Conservation (phyloP, 2,797 vertebrate species). For the Euphonia xanthogaster region DNA sequence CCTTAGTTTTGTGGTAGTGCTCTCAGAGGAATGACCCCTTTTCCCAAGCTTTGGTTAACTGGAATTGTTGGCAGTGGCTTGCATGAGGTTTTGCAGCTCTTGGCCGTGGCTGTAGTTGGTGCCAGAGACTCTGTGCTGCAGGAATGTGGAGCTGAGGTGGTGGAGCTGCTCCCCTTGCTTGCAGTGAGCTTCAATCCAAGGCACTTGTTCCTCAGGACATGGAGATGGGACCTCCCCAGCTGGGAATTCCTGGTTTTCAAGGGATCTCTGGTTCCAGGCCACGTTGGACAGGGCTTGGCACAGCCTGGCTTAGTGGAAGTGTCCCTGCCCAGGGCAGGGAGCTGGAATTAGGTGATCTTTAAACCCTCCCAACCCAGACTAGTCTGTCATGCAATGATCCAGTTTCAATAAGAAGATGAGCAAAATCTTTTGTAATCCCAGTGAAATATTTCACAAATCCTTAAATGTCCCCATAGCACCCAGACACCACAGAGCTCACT, state of each 20-base stretch:
- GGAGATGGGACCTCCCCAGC: not conserved
- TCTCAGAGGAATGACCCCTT: not conserved
- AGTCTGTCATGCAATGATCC: fast-evolving
- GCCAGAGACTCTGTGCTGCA: fast-evolving
- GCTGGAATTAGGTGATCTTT: not conserved
- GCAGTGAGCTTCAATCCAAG: not conserved
- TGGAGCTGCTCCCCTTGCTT: not conserved
- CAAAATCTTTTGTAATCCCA: not conserved
- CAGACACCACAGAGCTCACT: not conserved
- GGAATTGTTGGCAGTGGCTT: not conserved
- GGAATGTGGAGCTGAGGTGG: not conserved
- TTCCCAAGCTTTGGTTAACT: not conserved
- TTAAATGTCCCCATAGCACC: not conserved
- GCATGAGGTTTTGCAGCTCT: conserved; percentile 2
- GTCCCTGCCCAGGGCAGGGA: not conserved
- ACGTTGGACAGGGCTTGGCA: not conserved
- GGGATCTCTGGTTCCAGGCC: not conserved
- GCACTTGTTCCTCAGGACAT: not conserved
- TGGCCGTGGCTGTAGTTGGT: not conserved
- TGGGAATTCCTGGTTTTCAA: not conserved
- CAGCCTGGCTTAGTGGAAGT: not conserved
- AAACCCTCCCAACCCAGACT: not conserved
- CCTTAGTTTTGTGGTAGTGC: not conserved
- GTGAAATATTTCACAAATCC: not conserved
- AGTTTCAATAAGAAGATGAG: fast-evolving